Base-by-base conservation (phyloP, 2,888 invertebrate species). In the Stenurella melanura region DNA sequence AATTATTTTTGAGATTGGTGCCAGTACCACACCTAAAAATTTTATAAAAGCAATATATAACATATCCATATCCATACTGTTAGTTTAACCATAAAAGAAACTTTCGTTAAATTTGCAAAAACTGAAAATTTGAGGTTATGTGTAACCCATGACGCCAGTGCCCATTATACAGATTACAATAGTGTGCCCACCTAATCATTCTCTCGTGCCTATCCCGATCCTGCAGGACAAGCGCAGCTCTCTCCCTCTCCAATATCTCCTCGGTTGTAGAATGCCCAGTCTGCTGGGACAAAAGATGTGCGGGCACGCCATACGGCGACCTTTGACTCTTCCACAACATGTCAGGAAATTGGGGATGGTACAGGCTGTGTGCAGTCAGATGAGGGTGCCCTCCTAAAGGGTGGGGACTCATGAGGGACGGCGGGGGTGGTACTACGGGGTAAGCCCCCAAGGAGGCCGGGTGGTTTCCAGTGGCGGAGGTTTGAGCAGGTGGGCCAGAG, bases 131-230 rank as follows among this genome's bases (percentile, higher is more conserved):
- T 26, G 21, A 26, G 21, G 21, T 26, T 26, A 26, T 26, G 21
- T 26, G 21, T 26, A 4, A 26, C 4, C 2, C 21, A 26, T n/a
- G n/a, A n/a, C n/a, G n/a, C n/a, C n/a, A n/a, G n/a, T n/a, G n/a
- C 21, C 4, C 21, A 21, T 10, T 61, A 50, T n/a, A 34, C 30
- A 58, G 12, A 10, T 19, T 18, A 10, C n/a, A 60, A 58, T 56
- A 7, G 18, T 63, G 7, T 10, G 73, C 91, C 91, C 86, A 94
- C 93, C 94, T 91, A 87, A 93, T 89, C 90, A 93, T 91, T 89
- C 93, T 91, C 89, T 93, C 93, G 70, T 87, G 85, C 89, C 93
- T 91, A 88, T 93, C 93, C 88, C 93, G 91, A 85, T 93, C 93
- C 86, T 92, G 92, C 69, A 91, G 90, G 76, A 78, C 73, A 3